Conservation (phyloP, 2,797 vertebrate species). For the Sternarchorhynchus goeldii region DNA sequence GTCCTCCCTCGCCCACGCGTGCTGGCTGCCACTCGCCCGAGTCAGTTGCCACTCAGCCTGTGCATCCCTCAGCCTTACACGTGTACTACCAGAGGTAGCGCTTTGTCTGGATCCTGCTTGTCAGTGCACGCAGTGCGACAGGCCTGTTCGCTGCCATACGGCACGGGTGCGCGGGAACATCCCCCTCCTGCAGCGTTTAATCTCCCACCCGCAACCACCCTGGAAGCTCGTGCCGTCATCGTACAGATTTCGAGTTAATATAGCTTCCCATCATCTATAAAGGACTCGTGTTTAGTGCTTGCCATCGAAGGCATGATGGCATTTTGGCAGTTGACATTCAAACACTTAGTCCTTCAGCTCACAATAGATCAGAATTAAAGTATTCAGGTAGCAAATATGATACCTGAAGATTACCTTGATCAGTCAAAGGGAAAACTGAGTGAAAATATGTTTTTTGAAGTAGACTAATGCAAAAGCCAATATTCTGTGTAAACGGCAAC, state of each 20-base stretch:
- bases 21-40: constrained; percentile 9
- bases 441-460: too few relatives aligned
- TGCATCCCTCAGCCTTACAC: constrained; percentile 42
- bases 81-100: constrained; percentile 68
- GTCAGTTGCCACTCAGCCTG: constrained; percentile 5
- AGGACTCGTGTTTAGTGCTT: constrained; percentile 54
- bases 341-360: too few relatives aligned
- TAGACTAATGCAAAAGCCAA: not conserved
- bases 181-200: not conserved
- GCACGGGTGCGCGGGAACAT: not conserved
- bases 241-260: constrained; percentile 60
- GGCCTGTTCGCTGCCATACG: constrained; percentile 66
- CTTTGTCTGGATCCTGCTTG: constrained; percentile 69
- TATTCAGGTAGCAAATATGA: too few relatives aligned
- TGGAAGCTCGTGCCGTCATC: not conserved
- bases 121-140: constrained; percentile 68
- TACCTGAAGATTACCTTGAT: too few relatives aligned
- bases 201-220: too few relatives aligned
- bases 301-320: too few relatives aligned
- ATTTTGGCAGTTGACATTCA: too few relatives aligned
- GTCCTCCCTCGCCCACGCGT: constrained; percentile 8
- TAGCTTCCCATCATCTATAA: constrained; percentile 60
- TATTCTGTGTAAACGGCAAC: not conserved
- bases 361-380: too few relatives aligned
- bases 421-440: too few relatives aligned